Evolutionary conservation across 2,797 vertebrate species (phyloP), one percentile per base, ranked within the genome.

Genomic region (Staurois parvus): DNA sequence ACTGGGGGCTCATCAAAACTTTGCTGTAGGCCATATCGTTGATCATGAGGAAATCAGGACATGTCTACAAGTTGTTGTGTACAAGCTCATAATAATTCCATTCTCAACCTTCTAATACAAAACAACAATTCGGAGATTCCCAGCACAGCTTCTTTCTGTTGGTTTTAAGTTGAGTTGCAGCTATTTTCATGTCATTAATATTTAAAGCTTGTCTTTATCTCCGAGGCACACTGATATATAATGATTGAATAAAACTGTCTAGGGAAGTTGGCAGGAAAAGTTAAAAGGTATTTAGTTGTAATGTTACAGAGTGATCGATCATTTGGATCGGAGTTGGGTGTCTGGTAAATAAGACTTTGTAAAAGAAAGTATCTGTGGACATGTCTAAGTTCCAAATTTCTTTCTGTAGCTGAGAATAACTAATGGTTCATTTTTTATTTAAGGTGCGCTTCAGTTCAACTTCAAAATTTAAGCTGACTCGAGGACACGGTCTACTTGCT

Each of bases 231-330:
- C 21, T 76, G 79, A 70, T 81, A 48, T 76, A 64, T 26, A 56
- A 76, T 62, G 56, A 81, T 62, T 32, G 42, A 81, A 32, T 67
- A 69, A 76, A 81, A 85, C 68, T 81, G 67, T 81, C 84, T 56
- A 42, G 66, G 78, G 72, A 52, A 40, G 30, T 72, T 81, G 79
- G 72, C 66, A 85, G 68, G 45, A 68, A 70, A 81, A 81, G 72
- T 76, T 76, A 85, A 85, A 85, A 62, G 72, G 78, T 66, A 34
- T 70, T 81, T 81, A 52, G 69, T 81, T 76, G 66, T 81, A 64
- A 76, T 74, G 72, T 64, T 76, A 70, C n/a, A 21, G 34, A 67
- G 73, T 76, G 52, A 81, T 85, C 37, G 68, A 85, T 85, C 84
- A 76, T 48, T 29, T 26, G 66, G 28, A 37, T 64, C 15, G 64